Conservation (phyloP, 2,888 invertebrate genomes). For the Brenthis hecate region DNA sequence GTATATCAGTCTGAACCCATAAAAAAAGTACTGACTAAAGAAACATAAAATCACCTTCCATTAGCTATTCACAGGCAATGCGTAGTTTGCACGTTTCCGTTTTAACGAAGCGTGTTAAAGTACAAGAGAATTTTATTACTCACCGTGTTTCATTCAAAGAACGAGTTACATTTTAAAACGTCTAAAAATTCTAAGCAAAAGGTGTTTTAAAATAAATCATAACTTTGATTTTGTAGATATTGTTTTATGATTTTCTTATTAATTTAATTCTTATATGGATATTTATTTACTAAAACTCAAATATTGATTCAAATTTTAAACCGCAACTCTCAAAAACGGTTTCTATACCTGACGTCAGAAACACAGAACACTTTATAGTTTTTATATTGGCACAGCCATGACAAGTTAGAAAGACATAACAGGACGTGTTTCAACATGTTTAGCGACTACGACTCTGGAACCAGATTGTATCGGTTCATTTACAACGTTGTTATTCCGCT, state of each 20-base stretch:
- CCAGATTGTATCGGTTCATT: slow-evolving; percentile 15
- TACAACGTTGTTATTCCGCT: background rate
- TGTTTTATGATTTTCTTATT: background rate
- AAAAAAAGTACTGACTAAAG: background rate
- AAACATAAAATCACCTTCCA: slow-evolving; percentile 5
- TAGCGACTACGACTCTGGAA: slow-evolving; percentile 6
- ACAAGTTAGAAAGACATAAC: slow-evolving; percentile 18
- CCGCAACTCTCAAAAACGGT: background rate
- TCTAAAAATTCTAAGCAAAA: slow-evolving; percentile 11
- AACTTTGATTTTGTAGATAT: background rate
- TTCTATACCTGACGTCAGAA: background rate
- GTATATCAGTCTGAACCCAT: background rate
- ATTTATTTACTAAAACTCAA: background rate
- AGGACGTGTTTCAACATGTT: slow-evolving; percentile 22
- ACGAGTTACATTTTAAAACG: slow-evolving; percentile 2
- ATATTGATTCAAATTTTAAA: background rate
- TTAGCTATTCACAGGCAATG: slow-evolving; percentile 8
- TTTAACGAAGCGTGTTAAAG: slow-evolving; percentile 17
- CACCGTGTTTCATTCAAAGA: slow-evolving; percentile 16
- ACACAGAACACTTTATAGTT: background rate
- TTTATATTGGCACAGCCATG: slow-evolving; percentile 1
- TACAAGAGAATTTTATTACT: slow-evolving; percentile 24
- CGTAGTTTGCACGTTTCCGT: slow-evolving; percentile 16
- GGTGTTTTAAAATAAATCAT: background rate
- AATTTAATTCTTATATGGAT: background rate